A percentile compares a stretch with the other conserved stretches of the same genome.
These are phyloP conservation scores for Rafetus swinhoei DNA, from an alignment of 2,113 vertebrate genomes.

Conservation along the genomic window DNA sequence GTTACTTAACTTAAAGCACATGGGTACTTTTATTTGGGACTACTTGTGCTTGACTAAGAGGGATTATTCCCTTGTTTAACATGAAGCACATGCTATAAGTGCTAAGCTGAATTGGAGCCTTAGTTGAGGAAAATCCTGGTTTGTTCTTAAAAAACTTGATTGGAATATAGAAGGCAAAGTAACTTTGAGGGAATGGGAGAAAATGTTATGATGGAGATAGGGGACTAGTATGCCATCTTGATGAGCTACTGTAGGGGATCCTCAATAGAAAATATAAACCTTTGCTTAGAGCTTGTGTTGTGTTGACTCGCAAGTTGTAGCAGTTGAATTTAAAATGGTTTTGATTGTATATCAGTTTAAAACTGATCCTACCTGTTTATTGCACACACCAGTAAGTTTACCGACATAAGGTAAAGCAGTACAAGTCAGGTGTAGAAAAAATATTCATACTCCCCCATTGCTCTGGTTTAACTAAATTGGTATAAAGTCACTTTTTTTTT, in stretches of 20 bases:
- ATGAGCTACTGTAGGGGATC: not conserved
- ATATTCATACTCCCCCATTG: not conserved
- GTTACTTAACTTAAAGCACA: fast-evolving
- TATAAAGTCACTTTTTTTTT: constrained; percentile 3
- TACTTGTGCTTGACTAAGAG: not conserved
- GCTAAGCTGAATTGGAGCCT: not conserved
- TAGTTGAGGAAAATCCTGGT: not conserved
- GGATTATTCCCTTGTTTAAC: not conserved
- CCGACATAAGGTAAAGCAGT: not conserved
- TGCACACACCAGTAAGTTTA: not conserved
- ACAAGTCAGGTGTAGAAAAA: constrained; percentile 23
- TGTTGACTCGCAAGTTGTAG: not conserved
- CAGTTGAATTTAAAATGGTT: not conserved
- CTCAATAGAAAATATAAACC: not conserved
- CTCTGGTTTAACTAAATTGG: constrained; percentile 19
- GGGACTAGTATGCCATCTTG: not conserved
- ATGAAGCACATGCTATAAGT: fast-evolving
- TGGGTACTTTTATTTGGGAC: not conserved
- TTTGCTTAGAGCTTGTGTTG: not conserved
- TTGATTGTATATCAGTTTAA: constrained; percentile 37
- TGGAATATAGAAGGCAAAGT: not conserved
- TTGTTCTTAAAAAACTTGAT: not conserved
- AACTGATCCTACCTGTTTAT: not conserved
- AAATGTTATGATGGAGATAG: not conserved
- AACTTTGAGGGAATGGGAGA: not conserved